Evolutionary conservation across 2,888 invertebrate genomes (phyloP).

Genomic region (Leucoma salicis): DNA sequence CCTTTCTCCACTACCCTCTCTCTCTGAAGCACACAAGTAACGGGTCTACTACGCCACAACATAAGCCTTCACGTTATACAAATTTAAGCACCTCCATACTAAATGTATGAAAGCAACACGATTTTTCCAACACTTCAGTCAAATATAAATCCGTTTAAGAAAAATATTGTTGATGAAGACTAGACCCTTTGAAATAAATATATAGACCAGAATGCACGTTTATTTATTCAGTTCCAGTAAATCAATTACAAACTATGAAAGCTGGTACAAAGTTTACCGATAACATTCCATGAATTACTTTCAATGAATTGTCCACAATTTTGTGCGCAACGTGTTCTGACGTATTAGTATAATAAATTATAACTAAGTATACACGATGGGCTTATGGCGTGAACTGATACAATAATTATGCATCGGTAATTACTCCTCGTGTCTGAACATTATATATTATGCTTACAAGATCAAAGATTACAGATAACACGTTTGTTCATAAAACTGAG

Average conservation of each 20-base stretch:
- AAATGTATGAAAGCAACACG: no score
- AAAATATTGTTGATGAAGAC: no score
- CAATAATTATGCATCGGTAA: conserved; percentile 5
- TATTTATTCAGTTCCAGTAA: conserved; percentile 58
- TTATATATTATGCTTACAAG: conserved; percentile 22
- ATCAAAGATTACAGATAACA: conserved; percentile 57
- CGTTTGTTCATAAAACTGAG: conserved; percentile 56
- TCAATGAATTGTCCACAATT: conserved; percentile 28
- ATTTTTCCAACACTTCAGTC: no score
- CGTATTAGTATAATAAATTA: conserved; percentile 14
- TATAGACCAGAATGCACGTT: conserved; percentile 54
- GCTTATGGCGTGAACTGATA: background rate
- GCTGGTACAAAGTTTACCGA: conserved; percentile 54
- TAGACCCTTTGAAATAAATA: no score
- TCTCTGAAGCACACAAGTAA: no score
- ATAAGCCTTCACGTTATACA: no score
- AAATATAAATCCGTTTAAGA: no score
- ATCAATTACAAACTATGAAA: conserved; percentile 65
- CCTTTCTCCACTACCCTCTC: no score
- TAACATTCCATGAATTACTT: conserved; percentile 13
- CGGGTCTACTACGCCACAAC: no score
- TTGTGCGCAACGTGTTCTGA: conserved; percentile 30
- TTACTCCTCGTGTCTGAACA: conserved; percentile 11
- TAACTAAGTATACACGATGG: conserved; percentile 16
- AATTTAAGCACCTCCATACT: no score